Percentiles rank a stretch among this genome's conserved stretches.
phyloP scores from a whole-genome alignment of 2,797 vertebrate species.

The Hirundo rustica region DNA sequence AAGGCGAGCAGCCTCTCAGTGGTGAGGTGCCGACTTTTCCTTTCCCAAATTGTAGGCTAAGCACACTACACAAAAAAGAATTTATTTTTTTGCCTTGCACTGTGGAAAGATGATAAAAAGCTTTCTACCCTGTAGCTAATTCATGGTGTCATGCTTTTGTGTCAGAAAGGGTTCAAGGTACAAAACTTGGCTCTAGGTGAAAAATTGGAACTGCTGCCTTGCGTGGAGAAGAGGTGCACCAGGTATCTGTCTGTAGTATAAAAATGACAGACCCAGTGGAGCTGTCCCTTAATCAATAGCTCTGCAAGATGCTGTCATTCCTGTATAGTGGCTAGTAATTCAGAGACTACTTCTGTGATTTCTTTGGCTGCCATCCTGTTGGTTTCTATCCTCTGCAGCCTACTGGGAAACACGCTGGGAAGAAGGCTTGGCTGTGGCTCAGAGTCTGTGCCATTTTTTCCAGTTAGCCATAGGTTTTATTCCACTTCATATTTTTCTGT shows the following conservation, averaged over 20 bases:
- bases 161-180: background rate
- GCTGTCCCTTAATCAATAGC: background rate
- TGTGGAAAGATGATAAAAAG: background rate
- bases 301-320: background rate
- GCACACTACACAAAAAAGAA: background rate
- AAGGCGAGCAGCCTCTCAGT: accelerated
- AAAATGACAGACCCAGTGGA: background rate
- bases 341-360: background rate
- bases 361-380: background rate
- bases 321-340: background rate
- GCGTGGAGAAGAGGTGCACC: background rate
- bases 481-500: background rate
- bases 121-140: background rate
- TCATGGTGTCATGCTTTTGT: background rate
- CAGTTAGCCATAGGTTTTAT: background rate
- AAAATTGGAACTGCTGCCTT: background rate
- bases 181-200: background rate
- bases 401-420: background rate
- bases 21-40: background rate
- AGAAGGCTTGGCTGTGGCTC: background rate
- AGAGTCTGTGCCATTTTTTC: background rate
- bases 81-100: background rate
- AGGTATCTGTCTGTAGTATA: background rate
- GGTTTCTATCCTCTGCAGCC: background rate
- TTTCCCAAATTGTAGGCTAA: background rate